These are phyloP conservation scores for Coenonympha arcania DNA, from an alignment of 2,888 invertebrate species.

Conservation along the genomic window DNA sequence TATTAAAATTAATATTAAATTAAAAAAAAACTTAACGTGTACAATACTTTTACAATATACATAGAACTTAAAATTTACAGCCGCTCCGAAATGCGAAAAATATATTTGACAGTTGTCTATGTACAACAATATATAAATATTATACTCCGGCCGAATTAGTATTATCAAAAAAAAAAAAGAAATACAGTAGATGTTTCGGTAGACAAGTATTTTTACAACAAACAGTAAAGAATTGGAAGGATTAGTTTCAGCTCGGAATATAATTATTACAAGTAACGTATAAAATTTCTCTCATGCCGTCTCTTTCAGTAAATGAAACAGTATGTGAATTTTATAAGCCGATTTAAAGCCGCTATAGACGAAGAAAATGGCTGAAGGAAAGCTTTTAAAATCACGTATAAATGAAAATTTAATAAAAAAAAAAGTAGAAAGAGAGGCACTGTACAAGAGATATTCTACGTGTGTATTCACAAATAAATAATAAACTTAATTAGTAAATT, in stretches of 20 bases:
- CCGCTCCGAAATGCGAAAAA: conserved; percentile 2
- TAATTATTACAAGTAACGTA: conserved; percentile 10
- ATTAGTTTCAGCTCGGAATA: neutral
- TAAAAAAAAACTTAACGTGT: neutral
- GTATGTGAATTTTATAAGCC: conserved; percentile 2
- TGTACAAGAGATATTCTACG: conserved; percentile 4
- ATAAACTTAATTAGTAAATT: conserved; percentile 21
- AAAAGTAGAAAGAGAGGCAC: neutral
- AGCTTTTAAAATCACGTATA: no score
- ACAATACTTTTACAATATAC: conserved; percentile 7
- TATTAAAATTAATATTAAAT: neutral
- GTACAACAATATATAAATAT: neutral
- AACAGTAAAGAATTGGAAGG: neutral
- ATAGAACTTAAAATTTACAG: conserved; percentile 1
- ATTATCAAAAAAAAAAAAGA: neutral
- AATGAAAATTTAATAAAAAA: neutral
- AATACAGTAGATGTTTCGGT: neutral
- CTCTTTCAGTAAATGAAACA: conserved; percentile 11
- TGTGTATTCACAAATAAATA: neutral
- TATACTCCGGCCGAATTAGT: conserved; percentile 1
- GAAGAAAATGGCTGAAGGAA: no score
- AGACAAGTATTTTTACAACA: neutral
- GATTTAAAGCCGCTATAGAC: neutral
- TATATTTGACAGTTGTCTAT: conserved; percentile 17
- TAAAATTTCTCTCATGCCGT: conserved; percentile 19